phyloP scores from a whole-genome alignment of 2,797 vertebrate genomes.

The Amblyraja radiata region DNA sequence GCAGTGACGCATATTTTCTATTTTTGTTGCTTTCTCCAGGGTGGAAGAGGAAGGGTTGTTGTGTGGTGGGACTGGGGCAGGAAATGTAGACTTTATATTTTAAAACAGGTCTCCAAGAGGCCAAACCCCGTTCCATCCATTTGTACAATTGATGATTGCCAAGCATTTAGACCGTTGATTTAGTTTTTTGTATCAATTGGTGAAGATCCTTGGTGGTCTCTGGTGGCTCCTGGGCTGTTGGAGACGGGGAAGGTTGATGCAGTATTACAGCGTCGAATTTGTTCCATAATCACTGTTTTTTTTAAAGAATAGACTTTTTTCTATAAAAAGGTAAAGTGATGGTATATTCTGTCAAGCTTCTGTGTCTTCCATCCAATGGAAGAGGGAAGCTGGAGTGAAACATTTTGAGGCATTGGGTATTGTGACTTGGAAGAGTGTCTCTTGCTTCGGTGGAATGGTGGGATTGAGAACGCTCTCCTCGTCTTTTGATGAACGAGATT shows the following conservation, averaged over 20 bases:
- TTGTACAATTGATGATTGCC: conserved; percentile 29
- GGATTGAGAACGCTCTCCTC: too few relatives aligned
- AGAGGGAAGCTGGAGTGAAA: background rate
- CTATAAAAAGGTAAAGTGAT: background rate
- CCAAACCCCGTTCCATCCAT: conserved; percentile 15
- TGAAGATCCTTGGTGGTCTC: background rate
- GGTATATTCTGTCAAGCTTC: too few relatives aligned
- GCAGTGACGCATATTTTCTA: background rate
- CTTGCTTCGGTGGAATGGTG: background rate
- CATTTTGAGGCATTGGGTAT: background rate
- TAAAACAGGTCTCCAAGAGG: conserved; percentile 26
- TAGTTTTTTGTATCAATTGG: background rate
- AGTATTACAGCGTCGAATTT: background rate
- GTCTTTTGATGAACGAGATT: background rate
- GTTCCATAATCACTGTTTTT: background rate
- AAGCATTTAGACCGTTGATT: conserved; percentile 11
- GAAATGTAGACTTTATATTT: conserved; percentile 26
- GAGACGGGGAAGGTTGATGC: background rate
- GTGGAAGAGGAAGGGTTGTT: background rate
- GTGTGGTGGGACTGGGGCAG: background rate
- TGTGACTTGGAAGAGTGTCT: background rate
- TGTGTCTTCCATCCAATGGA: too few relatives aligned
- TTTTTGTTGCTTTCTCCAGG: background rate
- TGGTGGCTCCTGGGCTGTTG: background rate
- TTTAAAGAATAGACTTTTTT: background rate